A percentile compares a stretch with the other conserved stretches of the same genome.
phyloP scores from a whole-genome alignment of 2,888 invertebrate genomes.

The Napeogenes sylphis region DNA sequence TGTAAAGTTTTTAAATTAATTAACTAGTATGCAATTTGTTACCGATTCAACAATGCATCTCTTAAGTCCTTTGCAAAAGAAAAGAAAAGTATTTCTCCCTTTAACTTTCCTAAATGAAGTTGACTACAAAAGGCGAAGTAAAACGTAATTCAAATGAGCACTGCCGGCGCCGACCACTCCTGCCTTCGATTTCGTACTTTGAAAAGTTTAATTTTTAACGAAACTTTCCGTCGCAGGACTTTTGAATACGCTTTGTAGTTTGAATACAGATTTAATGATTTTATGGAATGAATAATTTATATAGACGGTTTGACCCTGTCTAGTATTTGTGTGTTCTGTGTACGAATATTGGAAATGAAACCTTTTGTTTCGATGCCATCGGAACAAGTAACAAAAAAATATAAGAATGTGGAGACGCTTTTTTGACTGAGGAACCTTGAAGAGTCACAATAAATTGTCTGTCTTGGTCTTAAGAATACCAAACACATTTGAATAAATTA shows the following conservation, averaged over 20 bases:
- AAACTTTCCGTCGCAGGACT: conserved; percentile 61
- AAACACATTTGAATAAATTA: no score
- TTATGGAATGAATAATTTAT: conserved; percentile 42
- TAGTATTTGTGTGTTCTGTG: no score
- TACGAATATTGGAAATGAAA: no score
- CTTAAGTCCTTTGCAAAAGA: conserved; percentile 63
- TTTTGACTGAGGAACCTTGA: no score
- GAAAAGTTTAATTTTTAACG: conserved; percentile 70
- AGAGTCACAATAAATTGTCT: no score
- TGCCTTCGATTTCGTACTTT: conserved; percentile 68
- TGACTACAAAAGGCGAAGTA: conserved; percentile 73
- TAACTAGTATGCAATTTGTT: conserved; percentile 71
- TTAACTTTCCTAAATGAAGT: conserved; percentile 75
- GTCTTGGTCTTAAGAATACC: no score
- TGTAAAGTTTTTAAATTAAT: conserved; percentile 62
- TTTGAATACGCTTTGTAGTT: conserved; percentile 56
- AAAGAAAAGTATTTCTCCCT: conserved; percentile 65
- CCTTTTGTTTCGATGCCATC: no score
- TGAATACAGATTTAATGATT: conserved; percentile 38
- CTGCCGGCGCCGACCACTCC: conserved; percentile 52
- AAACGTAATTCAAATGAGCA: conserved; percentile 73
- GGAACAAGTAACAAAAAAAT: no score
- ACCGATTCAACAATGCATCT: conserved; percentile 76
- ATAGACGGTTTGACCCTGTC: conserved; percentile 23
- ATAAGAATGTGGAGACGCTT: no score